A percentile compares a stretch with the other conserved stretches of the same genome.
Conservation (phyloP, 2,888 invertebrate genomes). For the Ptilodon capucinus region DNA sequence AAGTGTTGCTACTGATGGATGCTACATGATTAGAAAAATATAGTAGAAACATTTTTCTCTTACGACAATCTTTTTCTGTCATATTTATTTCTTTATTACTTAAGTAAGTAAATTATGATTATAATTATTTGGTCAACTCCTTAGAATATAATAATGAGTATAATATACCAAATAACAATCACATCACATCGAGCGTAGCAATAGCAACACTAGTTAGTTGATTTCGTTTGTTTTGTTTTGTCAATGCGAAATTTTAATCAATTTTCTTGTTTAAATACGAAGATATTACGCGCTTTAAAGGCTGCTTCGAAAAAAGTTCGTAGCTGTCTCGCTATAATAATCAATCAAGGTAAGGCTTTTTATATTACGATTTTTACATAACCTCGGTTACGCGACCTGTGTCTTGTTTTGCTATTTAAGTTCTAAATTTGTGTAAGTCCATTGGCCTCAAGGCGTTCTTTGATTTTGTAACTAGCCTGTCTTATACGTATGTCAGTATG, state of each 20-base stretch:
- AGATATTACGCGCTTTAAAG: not conserved
- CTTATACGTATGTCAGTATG: not conserved
- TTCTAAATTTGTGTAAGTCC: not conserved
- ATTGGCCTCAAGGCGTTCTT: not conserved
- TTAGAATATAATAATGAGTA: too few species aligned
- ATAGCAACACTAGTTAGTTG: conserved; percentile 22
- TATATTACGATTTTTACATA: not conserved
- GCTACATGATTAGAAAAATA: too few species aligned
- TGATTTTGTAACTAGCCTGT: not conserved
- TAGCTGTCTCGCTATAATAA: not conserved
- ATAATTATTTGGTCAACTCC: too few species aligned
- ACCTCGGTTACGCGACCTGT: not conserved
- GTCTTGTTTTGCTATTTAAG: not conserved
- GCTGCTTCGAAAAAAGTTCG: not conserved
- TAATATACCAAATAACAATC: too few species aligned
- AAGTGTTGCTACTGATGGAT: too few species aligned
- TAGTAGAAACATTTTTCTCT: too few species aligned
- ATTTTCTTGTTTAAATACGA: conserved; percentile 3
- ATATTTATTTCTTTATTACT: too few species aligned
- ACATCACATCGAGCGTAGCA: too few species aligned
- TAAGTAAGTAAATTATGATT: too few species aligned
- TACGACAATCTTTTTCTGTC: too few species aligned
- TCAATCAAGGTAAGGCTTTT: not conserved
- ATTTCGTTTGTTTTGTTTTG: conserved; percentile 21
- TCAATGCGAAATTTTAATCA: conserved; percentile 31